These are phyloP conservation scores for Catostylus mosaicus DNA, from an alignment of 30 jellyfish, hydroid and myxozoan species.

Conservation along the genomic window DNA sequence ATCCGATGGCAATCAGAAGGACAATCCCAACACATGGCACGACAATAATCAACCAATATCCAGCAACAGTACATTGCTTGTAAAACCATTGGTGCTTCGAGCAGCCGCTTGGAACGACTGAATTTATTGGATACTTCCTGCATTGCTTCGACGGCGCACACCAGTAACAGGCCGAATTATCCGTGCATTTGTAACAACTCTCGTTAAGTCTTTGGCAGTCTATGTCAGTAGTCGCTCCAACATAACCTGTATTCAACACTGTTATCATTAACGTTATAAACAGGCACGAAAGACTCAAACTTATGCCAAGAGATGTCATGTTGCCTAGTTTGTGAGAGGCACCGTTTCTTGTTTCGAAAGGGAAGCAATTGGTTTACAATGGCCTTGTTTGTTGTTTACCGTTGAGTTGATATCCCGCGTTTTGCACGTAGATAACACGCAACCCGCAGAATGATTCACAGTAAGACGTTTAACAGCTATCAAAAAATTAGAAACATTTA, in stretches of 20 bases:
- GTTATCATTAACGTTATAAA: neutral
- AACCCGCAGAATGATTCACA: neutral
- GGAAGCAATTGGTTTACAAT: neutral
- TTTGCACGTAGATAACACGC: neutral
- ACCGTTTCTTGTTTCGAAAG: neutral
- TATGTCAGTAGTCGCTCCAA: constrained; percentile 53
- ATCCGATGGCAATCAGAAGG: constrained; percentile 61
- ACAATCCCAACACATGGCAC: constrained; percentile 85
- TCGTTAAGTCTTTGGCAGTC: constrained; percentile 62
- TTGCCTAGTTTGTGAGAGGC: neutral
- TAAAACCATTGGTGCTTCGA: constrained; percentile 81
- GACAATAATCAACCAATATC: constrained; percentile 84
- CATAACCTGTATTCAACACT: constrained; percentile 6
- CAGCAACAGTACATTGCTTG: constrained; percentile 87
- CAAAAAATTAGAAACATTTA: neutral
- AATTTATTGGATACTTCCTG: constrained; percentile 49
- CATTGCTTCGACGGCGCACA: constrained; percentile 81
- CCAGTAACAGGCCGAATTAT: constrained; percentile 81
- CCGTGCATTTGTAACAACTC: constrained; percentile 73
- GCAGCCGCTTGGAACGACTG: constrained; percentile 87
- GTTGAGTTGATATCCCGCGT: neutral
- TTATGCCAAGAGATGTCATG: neutral
- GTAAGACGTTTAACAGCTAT: no score
- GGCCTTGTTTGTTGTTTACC: neutral
- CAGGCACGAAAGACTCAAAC: neutral